Percentiles rank a stretch among this genome's conserved stretches.
These are phyloP conservation scores for Lithobates pipiens DNA, from an alignment of 2,797 vertebrate species.

Conservation along the genomic window DNA sequence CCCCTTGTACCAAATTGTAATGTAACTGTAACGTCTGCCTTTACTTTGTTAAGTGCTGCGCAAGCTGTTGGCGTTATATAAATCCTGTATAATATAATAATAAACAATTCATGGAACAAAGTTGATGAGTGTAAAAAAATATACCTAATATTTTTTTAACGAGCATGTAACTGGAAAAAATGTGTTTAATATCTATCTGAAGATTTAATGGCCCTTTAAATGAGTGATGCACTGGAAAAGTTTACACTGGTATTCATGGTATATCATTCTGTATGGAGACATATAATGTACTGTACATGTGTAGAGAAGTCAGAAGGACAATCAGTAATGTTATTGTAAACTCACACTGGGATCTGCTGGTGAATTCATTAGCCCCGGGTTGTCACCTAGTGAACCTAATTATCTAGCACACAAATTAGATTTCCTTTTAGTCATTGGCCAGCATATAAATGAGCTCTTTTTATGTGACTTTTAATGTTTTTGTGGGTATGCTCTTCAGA, in stretches of 20 bases:
- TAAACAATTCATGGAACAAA: too few species aligned
- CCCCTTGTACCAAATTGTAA: too few species aligned
- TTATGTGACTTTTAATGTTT: background rate
- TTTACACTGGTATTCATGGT: background rate
- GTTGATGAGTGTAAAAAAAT: too few species aligned
- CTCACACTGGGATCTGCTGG: slow-evolving; percentile 30
- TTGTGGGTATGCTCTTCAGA: background rate
- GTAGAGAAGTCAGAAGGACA: background rate
- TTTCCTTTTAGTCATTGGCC: slow-evolving; percentile 22
- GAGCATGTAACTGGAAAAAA: too few species aligned
- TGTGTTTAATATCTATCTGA: background rate
- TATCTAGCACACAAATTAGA: slow-evolving; percentile 48
- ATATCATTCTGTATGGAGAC: background rate
- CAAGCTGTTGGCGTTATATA: too few species aligned
- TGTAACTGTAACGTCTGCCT: too few species aligned
- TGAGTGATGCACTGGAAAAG: background rate
- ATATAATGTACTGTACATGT: background rate
- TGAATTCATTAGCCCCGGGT: slow-evolving; percentile 47
- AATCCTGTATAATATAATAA: too few species aligned
- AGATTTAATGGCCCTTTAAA: background rate
- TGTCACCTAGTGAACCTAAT: slow-evolving; percentile 51
- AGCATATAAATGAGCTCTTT: slow-evolving; percentile 30
- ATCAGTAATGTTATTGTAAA: slow-evolving; percentile 33
- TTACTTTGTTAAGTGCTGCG: too few species aligned
- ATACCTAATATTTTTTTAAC: too few species aligned